Percentiles rank a stretch among this genome's conserved stretches.
These are phyloP conservation scores for Coelopa frigida DNA, from an alignment of 1,140 invertebrate genomes.

Conservation along the genomic window DNA sequence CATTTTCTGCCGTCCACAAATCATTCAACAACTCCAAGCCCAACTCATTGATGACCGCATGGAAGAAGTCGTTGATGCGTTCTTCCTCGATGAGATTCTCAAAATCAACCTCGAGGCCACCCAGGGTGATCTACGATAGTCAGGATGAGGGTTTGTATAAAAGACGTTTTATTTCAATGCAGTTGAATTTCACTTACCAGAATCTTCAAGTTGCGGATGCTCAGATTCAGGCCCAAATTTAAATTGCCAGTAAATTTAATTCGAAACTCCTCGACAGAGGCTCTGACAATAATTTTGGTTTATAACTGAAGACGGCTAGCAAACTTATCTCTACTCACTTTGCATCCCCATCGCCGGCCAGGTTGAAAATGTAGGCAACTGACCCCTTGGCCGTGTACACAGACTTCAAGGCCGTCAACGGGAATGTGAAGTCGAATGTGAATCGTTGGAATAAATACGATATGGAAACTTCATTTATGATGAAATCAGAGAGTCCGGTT, in stretches of 20 bases:
- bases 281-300: slow-evolving; percentile 13
- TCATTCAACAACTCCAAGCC: slow-evolving; percentile 33
- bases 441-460: slow-evolving; percentile 15
- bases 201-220: slow-evolving; percentile 24
- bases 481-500: slow-evolving; percentile 31
- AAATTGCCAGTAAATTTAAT: slow-evolving; percentile 23
- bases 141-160: no score
- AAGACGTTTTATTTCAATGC: no score
- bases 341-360: slow-evolving; percentile 33
- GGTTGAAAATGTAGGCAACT: slow-evolving; percentile 29
- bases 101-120: slow-evolving; percentile 27
- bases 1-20: slow-evolving; percentile 26
- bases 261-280: slow-evolving; percentile 17
- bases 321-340: slow-evolving; percentile 22
- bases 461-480: slow-evolving; percentile 18
- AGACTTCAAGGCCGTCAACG: slow-evolving; percentile 25
- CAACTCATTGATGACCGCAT: slow-evolving; percentile 30
- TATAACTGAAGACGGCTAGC: background rate
- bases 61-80: slow-evolving; percentile 27
- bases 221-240: slow-evolving; percentile 12
- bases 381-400: slow-evolving; percentile 37
- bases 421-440: slow-evolving; percentile 27
- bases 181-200: no score
- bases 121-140: slow-evolving; percentile 15
- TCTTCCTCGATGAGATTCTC: slow-evolving; percentile 32